Evolutionary conservation across 2,113 vertebrate genomes (phyloP), one percentile per base, ranked within the genome.

Genomic region (Gambusia holbrooki): DNA sequence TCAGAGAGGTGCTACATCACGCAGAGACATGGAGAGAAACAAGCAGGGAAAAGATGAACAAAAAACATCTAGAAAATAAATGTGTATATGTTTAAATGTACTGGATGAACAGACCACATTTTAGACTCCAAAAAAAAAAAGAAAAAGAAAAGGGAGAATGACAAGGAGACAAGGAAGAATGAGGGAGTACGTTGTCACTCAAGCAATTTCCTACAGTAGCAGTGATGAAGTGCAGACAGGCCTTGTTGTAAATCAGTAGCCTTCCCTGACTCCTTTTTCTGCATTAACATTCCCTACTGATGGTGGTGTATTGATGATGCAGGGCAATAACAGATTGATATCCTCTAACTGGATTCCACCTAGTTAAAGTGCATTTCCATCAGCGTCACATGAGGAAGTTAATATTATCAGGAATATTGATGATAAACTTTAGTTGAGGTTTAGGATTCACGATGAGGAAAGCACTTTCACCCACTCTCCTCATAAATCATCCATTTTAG

Each of bases 341-440:
- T 82, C 80, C 80, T 77, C 80, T 77, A 77, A 90, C 87, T 89
- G 81, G 88, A 84, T 85, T 87, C 71, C 66, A 74, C 72, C 40
- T 3, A 85, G 71, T 92, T 91, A 87, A 85, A 90, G 88, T 93
- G 90, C 89, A 83, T 87, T 87, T 93, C 89, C 84, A 87, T 92
- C 92, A 92, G 80, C 73, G 51, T 77, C 88, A 76, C 81, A 71
- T 78, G 66, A 77, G 71, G 79, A 85, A 89, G 87, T 90, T 90
- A 90, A 90, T 92, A 77, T 81, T 61, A 80, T 91, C 83, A 81
- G 76, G 82, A 82, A 89, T 90, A 93, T 88, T 88, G 81, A 92
- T 90, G 91, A 83, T 77, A 30, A 86, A 89, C 79, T 85, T 89
- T 82, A 87, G 80, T 76, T 83, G 83, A 86, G 77, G 87, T 82